phyloP scores from a whole-genome alignment of 2,888 invertebrate genomes.

The Xestia sexstrigata region DNA sequence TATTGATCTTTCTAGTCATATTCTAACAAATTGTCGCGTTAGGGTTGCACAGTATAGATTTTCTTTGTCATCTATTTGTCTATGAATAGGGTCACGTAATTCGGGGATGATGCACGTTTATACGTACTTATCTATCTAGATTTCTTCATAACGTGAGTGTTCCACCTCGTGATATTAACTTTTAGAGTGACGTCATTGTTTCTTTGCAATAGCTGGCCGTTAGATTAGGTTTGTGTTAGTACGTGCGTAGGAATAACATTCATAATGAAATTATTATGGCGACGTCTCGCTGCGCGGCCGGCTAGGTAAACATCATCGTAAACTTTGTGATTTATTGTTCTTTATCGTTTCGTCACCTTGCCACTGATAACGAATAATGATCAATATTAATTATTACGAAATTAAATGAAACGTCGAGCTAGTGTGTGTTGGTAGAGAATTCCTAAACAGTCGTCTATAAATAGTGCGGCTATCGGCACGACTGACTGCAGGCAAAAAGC shows the following conservation, averaged over 20 bases:
- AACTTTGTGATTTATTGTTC: slow-evolving; percentile 78
- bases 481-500: slow-evolving; percentile 66
- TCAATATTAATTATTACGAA: slow-evolving; percentile 72
- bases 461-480: slow-evolving; percentile 62
- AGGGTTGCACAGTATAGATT: not conserved
- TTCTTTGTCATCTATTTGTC: slow-evolving; percentile 4
- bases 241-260: slow-evolving; percentile 41
- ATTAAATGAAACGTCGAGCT: slow-evolving; percentile 60
- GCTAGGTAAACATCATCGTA: slow-evolving; percentile 73
- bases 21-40: slow-evolving; percentile 4
- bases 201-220: slow-evolving; percentile 50
- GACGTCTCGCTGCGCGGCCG: slow-evolving; percentile 31
- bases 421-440: slow-evolving; percentile 56
- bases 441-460: slow-evolving; percentile 63
- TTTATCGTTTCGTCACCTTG: slow-evolving; percentile 75
- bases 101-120: slow-evolving; percentile 29
- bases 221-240: slow-evolving; percentile 43
- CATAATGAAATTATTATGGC: slow-evolving; percentile 46
- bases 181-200: slow-evolving; percentile 65
- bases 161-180: slow-evolving; percentile 56
- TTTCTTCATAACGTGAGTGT: slow-evolving; percentile 46
- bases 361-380: slow-evolving; percentile 67
- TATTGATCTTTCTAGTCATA: not conserved
- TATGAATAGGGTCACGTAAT: slow-evolving; percentile 25
- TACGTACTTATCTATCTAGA: slow-evolving; percentile 50